phyloP scores from a whole-genome alignment of 2,888 invertebrate species.

The Euplexia lucipara region DNA sequence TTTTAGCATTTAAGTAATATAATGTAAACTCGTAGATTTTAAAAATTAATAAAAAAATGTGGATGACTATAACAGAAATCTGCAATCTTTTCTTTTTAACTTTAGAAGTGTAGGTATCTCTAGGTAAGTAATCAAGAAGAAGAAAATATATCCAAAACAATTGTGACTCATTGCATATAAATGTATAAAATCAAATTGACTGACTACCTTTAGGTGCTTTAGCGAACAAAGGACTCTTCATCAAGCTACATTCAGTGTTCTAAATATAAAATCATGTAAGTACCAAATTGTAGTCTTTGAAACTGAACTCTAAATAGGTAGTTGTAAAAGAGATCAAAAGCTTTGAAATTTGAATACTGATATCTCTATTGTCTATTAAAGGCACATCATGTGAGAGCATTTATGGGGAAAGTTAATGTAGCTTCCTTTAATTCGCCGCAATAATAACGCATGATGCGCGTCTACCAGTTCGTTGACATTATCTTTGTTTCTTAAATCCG shows the following conservation, averaged over 20 bases:
- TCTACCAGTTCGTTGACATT: constrained; percentile 76
- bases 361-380: neutral
- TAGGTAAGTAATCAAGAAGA: too few species aligned
- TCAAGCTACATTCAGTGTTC: constrained; percentile 23
- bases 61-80: too few species aligned
- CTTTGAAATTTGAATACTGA: constrained; percentile 4
- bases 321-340: constrained; percentile 8
- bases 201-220: neutral
- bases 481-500: constrained; percentile 76
- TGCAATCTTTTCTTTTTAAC: too few species aligned
- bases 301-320: constrained; percentile 21
- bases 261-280: constrained; percentile 34
- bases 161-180: too few species aligned
- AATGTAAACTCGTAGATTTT: too few species aligned
- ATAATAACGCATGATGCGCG: constrained; percentile 58
- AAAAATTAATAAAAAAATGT: too few species aligned
- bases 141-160: too few species aligned
- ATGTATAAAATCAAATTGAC: too few species aligned
- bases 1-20: too few species aligned
- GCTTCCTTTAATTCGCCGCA: constrained; percentile 32
- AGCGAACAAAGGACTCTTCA: constrained; percentile 20
- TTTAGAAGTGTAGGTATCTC: too few species aligned
- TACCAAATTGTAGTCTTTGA: neutral
- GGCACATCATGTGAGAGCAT: neutral
- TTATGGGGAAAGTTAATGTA: constrained; percentile 2